These are phyloP conservation scores for Scolopax rusticola DNA, from an alignment of 2,797 vertebrate species.

Conservation along the genomic window DNA sequence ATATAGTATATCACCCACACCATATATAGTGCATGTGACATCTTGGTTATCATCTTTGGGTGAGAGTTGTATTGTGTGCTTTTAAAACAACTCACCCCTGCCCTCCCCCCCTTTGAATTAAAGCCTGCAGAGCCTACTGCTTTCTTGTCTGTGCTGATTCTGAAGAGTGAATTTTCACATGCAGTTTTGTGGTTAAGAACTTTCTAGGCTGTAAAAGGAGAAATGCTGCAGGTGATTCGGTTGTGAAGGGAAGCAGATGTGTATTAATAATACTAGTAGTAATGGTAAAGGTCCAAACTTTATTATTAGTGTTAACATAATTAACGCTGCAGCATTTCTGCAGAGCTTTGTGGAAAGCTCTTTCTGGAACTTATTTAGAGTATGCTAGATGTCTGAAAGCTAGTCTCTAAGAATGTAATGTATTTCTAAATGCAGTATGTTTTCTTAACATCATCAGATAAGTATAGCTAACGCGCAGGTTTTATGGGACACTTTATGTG, in stretches of 20 bases:
- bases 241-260: not conserved
- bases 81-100: not conserved
- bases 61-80: not conserved
- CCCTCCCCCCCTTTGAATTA: not conserved
- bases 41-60: not conserved
- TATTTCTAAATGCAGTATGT: not conserved
- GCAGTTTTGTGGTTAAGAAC: slow-evolving; percentile 1
- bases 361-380: not conserved
- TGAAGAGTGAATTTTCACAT: not conserved
- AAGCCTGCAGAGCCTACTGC: not conserved
- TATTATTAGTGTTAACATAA: not conserved
- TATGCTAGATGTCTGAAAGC: not conserved
- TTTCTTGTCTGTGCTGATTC: not conserved
- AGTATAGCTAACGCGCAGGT: not conserved
- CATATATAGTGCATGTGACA: not conserved
- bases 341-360: not conserved
- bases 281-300: not conserved
- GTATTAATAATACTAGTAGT: not conserved
- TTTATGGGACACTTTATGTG: not conserved
- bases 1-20: too few species aligned
- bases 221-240: not conserved
- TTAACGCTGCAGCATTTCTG: not conserved
- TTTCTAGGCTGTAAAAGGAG: slow-evolving; percentile 26
- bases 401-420: not conserved
- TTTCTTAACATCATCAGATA: not conserved